Evolutionary conservation across 2,888 invertebrate species (phyloP), one percentile per base, ranked within the genome.

Genomic region (Lumbricus terrestris): DNA sequence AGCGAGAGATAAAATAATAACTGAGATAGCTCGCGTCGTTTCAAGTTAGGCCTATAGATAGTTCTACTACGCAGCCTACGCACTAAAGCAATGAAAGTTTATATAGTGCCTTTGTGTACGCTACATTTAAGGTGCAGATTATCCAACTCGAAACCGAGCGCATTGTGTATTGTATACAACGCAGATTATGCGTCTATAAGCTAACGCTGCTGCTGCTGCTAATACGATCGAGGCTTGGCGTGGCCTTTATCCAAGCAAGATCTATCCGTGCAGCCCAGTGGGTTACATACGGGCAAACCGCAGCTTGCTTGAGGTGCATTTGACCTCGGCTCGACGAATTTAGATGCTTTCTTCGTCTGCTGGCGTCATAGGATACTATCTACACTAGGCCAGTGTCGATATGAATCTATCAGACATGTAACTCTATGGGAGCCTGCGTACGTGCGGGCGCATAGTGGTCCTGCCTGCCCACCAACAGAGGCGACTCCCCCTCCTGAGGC

Each of bases 371-470:
- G 69, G 69, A 69, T 69, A 69, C n/a, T 69, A 69, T 29, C 69
- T 69, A 29, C n/a, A n/a, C 69, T 69, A 69, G 69, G 69, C 69
- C 69, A 69, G 69, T 69, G 69, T 69, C n/a, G 69, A 69, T 69
- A 20, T 47, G 47, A 23, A 47, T 47, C 23, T 23, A 47, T 47
- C n/a, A 11, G n/a, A 69, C n/a, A 69, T 29, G 2, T 11, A 69
- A 69, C 69, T n/a, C n/a, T 69, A 69, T 69, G 69, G 69, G 69
- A 69, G n/a, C n/a, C 69, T 69, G 69, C 69, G 69, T 69, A n/a
- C 69, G 69, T 69, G 69, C 13, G 18, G n/a, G 29, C n/a, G 69
- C 69, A 11, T 69, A 47, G 11, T n/a, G 13, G n/a, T 69, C 69
- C 23, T 47, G 47, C 47, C 47, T 47, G 47, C 23, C 40, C 16